These are phyloP conservation scores for Pachyrhynchus sulphureomaculatus DNA, from an alignment of 1,140 invertebrate species.

Conservation along the genomic window DNA sequence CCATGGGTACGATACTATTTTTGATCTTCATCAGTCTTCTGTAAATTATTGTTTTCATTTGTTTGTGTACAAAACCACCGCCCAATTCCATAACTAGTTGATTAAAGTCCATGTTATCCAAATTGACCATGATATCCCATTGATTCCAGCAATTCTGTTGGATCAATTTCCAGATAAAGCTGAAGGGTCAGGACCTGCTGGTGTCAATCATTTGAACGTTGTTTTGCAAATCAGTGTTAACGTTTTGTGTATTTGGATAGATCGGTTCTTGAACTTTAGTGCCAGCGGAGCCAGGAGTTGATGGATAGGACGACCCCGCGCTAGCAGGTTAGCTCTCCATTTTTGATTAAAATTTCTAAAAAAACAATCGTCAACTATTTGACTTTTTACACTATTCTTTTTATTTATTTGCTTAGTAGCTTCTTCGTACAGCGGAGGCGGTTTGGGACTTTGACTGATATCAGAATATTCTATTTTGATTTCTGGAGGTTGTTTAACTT, in stretches of 20 bases:
- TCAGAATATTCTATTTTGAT: conserved; percentile 47
- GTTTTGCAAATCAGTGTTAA: conserved; percentile 30
- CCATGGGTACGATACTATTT: conserved; percentile 58
- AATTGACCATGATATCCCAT: conserved; percentile 54
- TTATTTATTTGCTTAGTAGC: conserved; percentile 66
- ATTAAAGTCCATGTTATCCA: conserved; percentile 61
- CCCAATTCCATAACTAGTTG: conserved; percentile 57
- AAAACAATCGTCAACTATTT: conserved; percentile 94
- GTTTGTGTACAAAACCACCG: conserved; percentile 13
- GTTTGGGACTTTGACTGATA: conserved; percentile 55
- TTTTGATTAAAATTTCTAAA: conserved; percentile 91
- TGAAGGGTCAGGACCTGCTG: conserved; percentile 54
- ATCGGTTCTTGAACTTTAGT: conserved; percentile 38
- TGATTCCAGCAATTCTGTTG: conserved; percentile 53
- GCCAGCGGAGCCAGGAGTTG: conserved; percentile 64
- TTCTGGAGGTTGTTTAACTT: conserved; percentile 43
- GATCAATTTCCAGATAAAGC: conserved; percentile 48
- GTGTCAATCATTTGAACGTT: conserved; percentile 48
- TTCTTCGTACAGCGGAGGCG: conserved; percentile 69
- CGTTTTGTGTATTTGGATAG: conserved; percentile 42
- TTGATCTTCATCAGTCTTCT: conserved; percentile 21
- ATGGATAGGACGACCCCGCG: conserved; percentile 76
- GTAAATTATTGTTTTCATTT: conserved; percentile 33
- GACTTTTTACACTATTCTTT: conserved; percentile 70
- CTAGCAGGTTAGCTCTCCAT: conserved; percentile 89